A percentile compares a stretch with the other conserved stretches of the same genome.
These are phyloP conservation scores for Zosterops borbonicus DNA, from an alignment of 2,113 vertebrate species.

Conservation along the genomic window DNA sequence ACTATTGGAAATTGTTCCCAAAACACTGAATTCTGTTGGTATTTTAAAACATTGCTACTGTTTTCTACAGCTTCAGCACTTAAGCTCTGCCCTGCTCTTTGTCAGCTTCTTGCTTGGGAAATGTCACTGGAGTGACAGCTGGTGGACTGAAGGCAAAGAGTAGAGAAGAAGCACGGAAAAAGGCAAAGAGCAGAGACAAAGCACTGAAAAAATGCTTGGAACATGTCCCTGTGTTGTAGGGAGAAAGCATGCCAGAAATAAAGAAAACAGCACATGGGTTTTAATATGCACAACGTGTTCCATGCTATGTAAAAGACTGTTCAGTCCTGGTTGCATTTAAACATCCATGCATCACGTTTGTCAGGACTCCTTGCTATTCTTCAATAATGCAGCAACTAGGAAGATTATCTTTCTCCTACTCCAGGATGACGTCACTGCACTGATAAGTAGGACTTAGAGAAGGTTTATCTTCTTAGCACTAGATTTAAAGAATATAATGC, in stretches of 20 bases:
- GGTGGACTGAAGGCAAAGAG: not conserved
- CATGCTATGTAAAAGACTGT: not conserved
- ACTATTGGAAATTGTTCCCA: not conserved
- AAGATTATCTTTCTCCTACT: slow-evolving; percentile 55
- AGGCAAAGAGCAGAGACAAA: not conserved
- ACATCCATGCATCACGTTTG: not conserved
- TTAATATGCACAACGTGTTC: not conserved
- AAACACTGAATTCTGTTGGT: not conserved
- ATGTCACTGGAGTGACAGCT: slow-evolving; percentile 34
- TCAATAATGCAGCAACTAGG: slow-evolving; percentile 11
- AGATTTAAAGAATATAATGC: slow-evolving; percentile 58
- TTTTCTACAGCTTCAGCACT: not conserved
- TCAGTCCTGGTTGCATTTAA: not conserved
- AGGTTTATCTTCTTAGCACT: slow-evolving; percentile 63
- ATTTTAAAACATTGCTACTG: slow-evolving; percentile 1
- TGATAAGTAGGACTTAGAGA: slow-evolving; percentile 49
- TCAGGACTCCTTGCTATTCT: slow-evolving; percentile 16
- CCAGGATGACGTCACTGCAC: slow-evolving; percentile 42
- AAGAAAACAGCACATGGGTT: not conserved
- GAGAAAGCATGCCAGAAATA: not conserved
- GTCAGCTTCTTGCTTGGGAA: slow-evolving; percentile 22
- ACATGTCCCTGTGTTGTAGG: not conserved
- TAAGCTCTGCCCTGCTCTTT: slow-evolving; percentile 2
- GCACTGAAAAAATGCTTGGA: not conserved
- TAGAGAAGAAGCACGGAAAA: not conserved